Evolutionary conservation across 2,113 vertebrate genomes (phyloP), one percentile per base, ranked within the genome.

Genomic region (Hirundichthys speculiger): DNA sequence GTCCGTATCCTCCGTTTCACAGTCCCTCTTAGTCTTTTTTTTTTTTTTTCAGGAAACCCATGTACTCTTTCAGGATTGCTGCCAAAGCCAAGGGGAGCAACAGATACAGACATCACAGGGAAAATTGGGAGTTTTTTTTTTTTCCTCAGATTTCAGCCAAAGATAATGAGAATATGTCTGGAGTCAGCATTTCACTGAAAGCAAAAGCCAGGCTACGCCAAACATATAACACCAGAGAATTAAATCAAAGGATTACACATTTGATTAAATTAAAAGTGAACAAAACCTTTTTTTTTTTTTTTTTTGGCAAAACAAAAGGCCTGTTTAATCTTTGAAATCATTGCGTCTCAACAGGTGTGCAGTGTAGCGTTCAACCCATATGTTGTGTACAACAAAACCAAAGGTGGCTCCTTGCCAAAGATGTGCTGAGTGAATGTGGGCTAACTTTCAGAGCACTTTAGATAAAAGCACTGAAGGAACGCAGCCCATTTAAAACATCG

Each of bases 41-140:
- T n/a, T n/a, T 22, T 61, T 77, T 65, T 73, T 54, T 69, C 75
- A 93, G 91, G 90, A 73, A 93, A 92, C 68, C 89, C 86, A 4
- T 94, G 93, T 79, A 90, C 80, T 73, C 65, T 93, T 84, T 88
- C 89, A 60, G 84, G 85, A 39, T 84, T 92, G 82, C 68, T 72
- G 64, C 91, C 93, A 77, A 82, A 92, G 50, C 90, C 85, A 74
- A 88, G 74, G 55, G 66, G 86, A 46, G 69, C 71, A 72, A 84
- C 83, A 77, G 86, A 92, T 55, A 62, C 79, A 5, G 79, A 62
- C 14, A 48, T 69, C 63, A 48, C 69, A 68, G 39, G 57, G 38
- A 21, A 72, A 63, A 75, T 21, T 10, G 9, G 16, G 15, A 57
- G 40, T 15, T 6, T 34, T 34, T 34, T 34, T 27, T 50, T 66